A percentile compares a stretch with the other conserved stretches of the same genome.
These are phyloP conservation scores for Enteromius viviparus DNA, from an alignment of 2,797 vertebrate genomes.

Conservation along the genomic window DNA sequence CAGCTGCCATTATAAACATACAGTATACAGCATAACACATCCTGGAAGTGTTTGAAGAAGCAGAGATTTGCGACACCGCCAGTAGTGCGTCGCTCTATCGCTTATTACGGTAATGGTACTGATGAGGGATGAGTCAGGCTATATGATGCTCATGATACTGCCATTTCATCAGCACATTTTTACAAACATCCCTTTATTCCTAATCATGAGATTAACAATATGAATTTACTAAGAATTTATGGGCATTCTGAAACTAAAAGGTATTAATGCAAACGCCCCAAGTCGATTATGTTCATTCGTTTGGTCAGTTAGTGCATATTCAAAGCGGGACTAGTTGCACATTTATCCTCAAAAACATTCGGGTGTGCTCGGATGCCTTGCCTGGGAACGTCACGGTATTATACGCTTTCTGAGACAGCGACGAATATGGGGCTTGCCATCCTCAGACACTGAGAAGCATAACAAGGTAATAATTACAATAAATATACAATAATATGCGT, in stretches of 20 bases:
- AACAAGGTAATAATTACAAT: conserved; percentile 44
- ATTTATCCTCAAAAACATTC: conserved; percentile 37
- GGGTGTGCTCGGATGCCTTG: conserved; percentile 44
- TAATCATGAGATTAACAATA: conserved; percentile 39
- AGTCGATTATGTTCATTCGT: conserved; percentile 18
- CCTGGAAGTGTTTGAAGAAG: conserved; percentile 2
- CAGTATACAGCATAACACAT: background rate
- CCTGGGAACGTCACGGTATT: conserved; percentile 26
- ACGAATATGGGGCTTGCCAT: conserved; percentile 69
- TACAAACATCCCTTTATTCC: conserved; percentile 67
- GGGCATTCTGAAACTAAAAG: background rate
- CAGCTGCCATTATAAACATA: background rate
- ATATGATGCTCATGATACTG: conserved; percentile 89
- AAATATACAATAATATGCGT: background rate
- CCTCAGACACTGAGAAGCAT: conserved; percentile 65
- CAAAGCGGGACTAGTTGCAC: conserved; percentile 54
- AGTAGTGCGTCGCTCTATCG: conserved; percentile 62
- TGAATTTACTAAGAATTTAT: conserved; percentile 22
- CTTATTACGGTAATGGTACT: conserved; percentile 82
- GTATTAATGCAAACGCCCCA: background rate
- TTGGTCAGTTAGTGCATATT: conserved; percentile 6
- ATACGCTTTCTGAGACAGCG: conserved; percentile 50
- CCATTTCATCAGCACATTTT: conserved; percentile 86
- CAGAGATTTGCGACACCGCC: background rate
- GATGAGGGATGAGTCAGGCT: conserved; percentile 93